phyloP scores from a whole-genome alignment of 1,140 invertebrate genomes.

The Maconellicoccus hirsutus region DNA sequence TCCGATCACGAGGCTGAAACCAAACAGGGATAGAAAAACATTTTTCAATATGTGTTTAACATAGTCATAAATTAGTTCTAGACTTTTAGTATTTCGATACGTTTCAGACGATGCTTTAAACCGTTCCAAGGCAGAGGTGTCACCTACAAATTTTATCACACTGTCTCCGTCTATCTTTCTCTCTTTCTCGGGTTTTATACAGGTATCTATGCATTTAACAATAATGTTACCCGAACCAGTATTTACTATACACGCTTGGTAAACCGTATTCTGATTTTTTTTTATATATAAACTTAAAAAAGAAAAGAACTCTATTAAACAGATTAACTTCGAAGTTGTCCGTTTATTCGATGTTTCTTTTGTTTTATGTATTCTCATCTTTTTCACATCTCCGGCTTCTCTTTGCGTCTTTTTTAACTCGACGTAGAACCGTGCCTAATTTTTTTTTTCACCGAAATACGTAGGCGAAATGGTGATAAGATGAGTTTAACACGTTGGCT shows the following conservation, averaged over 20 bases:
- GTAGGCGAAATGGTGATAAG: background rate
- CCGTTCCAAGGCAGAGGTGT: background rate
- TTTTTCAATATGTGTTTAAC: conserved; percentile 21
- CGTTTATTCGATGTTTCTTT: background rate
- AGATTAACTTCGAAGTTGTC: conserved; percentile 14
- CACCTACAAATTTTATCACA: conserved; percentile 18
- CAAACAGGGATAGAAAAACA: background rate
- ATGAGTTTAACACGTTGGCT: background rate
- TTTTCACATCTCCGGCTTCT: background rate
- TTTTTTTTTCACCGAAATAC: background rate
- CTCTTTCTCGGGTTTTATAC: no score
- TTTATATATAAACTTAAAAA: background rate
- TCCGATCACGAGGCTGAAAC: conserved; percentile 12
- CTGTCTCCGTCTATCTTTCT: background rate
- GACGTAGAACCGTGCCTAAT: background rate
- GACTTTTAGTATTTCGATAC: background rate
- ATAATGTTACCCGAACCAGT: conserved; percentile 12
- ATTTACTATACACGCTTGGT: background rate
- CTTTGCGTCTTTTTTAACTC: background rate
- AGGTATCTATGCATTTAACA: background rate
- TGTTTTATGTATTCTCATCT: conserved; percentile 10
- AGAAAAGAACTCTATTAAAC: background rate
- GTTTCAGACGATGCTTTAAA: background rate
- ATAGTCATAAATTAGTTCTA: conserved; percentile 20
- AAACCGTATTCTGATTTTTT: background rate